A percentile compares a stretch with the other conserved stretches of the same genome.
These are phyloP conservation scores for Notiomystis cincta DNA, from an alignment of 2,113 vertebrate species.

Conservation along the genomic window DNA sequence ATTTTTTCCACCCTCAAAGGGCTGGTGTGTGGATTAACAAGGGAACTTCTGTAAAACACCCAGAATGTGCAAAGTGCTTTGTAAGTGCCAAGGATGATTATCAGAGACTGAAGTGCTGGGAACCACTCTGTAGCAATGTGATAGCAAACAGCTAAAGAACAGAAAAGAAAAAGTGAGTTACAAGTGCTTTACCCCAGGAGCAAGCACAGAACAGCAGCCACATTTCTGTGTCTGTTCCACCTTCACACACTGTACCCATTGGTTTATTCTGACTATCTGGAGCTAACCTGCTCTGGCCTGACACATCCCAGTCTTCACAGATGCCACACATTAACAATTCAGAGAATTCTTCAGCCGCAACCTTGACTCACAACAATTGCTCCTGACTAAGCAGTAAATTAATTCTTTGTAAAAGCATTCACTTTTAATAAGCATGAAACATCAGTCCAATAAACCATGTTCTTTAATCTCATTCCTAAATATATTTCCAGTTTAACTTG, in stretches of 20 bases:
- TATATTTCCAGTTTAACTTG: not conserved
- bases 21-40: not conserved
- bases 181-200: not conserved
- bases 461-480: not conserved
- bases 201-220: not conserved
- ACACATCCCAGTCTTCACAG: not conserved
- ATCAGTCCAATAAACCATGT: not conserved
- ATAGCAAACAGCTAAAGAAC: fast-evolving
- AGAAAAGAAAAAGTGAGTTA: not conserved
- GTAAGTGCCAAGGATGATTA: not conserved
- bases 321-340: not conserved
- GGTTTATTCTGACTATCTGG: not conserved
- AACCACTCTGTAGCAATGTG: fast-evolving
- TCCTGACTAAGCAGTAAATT: not conserved
- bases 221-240: not conserved
- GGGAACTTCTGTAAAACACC: not conserved
- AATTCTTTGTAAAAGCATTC: not conserved
- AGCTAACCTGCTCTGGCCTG: not conserved
- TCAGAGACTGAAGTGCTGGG: not conserved
- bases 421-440: not conserved
- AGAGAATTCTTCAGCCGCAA: not conserved
- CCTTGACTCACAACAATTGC: not conserved
- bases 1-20: not conserved
- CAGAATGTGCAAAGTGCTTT: not conserved
- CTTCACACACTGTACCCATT: not conserved